phyloP scores from a whole-genome alignment of 2,888 invertebrate species.

The Aphidius colemani region DNA sequence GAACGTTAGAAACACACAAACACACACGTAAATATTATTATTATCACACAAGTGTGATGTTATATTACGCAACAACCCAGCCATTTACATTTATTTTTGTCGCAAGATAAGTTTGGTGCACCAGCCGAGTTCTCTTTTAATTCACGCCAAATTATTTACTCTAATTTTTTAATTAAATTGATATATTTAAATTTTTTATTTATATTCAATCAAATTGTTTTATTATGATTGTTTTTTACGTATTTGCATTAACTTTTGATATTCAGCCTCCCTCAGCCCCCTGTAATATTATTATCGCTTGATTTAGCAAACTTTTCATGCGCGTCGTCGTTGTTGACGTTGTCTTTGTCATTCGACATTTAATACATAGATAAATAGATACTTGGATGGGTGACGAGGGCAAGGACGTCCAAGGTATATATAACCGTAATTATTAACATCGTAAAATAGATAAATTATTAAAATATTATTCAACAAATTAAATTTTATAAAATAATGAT shows the following conservation, averaged over 20 bases:
- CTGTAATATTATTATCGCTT: too few species aligned
- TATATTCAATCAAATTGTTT: background rate
- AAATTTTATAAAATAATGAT: slow-evolving; percentile 8
- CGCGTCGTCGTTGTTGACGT: too few species aligned
- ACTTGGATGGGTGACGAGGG: background rate
- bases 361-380: too few species aligned
- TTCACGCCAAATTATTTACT: slow-evolving; percentile 2
- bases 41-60: slow-evolving; percentile 22
- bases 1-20: slow-evolving; percentile 16
- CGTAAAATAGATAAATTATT: background rate
- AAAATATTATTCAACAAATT: background rate
- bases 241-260: too few species aligned
- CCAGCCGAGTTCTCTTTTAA: slow-evolving; percentile 14
- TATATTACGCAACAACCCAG: slow-evolving; percentile 22
- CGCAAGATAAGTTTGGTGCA: slow-evolving; percentile 22
- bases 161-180: too few species aligned
- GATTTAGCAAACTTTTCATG: too few species aligned
- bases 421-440: background rate
- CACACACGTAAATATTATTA: slow-evolving; percentile 14
- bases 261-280: too few species aligned
- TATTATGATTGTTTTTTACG: background rate
- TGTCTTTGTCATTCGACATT: too few species aligned
- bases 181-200: background rate
- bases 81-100: slow-evolving; percentile 29
- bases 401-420: background rate